These are phyloP conservation scores for Megalopta genalis DNA, from an alignment of 1,140 invertebrate genomes.

Conservation along the genomic window DNA sequence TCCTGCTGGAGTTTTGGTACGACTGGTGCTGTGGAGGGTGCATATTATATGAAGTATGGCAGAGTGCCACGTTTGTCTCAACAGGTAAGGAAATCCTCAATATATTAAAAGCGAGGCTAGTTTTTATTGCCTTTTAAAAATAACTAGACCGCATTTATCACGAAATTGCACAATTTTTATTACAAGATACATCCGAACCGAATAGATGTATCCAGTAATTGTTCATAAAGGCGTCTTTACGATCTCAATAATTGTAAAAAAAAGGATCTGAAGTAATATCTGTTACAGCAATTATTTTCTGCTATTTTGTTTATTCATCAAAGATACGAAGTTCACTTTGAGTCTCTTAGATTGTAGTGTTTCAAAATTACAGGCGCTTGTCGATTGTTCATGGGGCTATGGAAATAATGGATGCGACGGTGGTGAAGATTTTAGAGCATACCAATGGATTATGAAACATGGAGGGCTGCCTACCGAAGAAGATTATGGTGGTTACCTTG, in stretches of 20 bases:
- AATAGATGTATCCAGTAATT: no score
- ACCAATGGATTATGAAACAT: conserved; percentile 95
- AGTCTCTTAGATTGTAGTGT: conserved; percentile 12
- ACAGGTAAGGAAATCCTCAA: conserved; percentile 80
- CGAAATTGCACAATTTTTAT: no score
- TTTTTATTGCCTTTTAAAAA: no score
- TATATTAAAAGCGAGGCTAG: background rate
- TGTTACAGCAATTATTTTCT: no score
- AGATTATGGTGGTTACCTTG: conserved; percentile 93
- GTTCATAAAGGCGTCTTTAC: no score
- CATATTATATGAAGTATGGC: conserved; percentile 91
- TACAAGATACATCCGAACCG: no score
- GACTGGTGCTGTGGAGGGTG: conserved; percentile 95
- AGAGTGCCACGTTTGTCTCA: conserved; percentile 91
- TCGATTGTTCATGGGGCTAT: conserved; percentile 98
- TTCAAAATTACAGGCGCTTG: conserved; percentile 84
- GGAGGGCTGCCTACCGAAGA: conserved; percentile 94
- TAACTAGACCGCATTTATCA: no score
- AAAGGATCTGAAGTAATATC: no score
- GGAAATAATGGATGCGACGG: conserved; percentile 98
- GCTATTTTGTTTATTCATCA: no score
- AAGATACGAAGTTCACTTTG: background rate
- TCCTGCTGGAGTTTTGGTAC: conserved; percentile 99
- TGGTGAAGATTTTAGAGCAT: conserved; percentile 94
- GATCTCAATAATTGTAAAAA: no score